phyloP scores from a whole-genome alignment of 2,113 vertebrate genomes.

The Strigops habroptila region DNA sequence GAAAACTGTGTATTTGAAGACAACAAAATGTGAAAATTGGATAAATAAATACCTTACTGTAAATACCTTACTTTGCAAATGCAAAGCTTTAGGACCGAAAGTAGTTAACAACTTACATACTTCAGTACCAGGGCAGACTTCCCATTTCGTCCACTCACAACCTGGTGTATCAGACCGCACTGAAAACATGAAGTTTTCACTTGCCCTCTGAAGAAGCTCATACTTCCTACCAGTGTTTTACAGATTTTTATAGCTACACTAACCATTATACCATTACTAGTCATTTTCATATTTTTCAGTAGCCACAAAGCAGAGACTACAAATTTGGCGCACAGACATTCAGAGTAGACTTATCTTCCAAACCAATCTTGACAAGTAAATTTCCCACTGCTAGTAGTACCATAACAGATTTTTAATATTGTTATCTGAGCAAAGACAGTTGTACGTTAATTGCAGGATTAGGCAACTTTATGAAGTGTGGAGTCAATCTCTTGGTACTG shows the following conservation, averaged over 20 bases:
- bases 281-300: not conserved
- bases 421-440: fast-evolving
- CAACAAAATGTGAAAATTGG: not conserved
- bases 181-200: not conserved
- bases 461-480: not conserved
- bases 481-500: not conserved
- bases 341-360: not conserved
- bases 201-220: not conserved
- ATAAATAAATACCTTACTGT: not conserved
- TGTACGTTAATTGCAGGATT: not conserved
- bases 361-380: not conserved
- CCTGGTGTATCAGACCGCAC: not conserved
- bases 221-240: not conserved
- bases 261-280: not conserved
- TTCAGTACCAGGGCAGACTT: not conserved
- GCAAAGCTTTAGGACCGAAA: not conserved
- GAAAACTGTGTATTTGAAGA: not conserved
- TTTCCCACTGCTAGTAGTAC: not conserved
- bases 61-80: not conserved
- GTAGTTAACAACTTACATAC: not conserved
- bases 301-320: not conserved
- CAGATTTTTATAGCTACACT: not conserved
- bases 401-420: not conserved
- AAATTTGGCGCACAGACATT: not conserved
- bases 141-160: not conserved